phyloP scores from a whole-genome alignment of 2,797 vertebrate species.

The Brachyalestes nurse region DNA sequence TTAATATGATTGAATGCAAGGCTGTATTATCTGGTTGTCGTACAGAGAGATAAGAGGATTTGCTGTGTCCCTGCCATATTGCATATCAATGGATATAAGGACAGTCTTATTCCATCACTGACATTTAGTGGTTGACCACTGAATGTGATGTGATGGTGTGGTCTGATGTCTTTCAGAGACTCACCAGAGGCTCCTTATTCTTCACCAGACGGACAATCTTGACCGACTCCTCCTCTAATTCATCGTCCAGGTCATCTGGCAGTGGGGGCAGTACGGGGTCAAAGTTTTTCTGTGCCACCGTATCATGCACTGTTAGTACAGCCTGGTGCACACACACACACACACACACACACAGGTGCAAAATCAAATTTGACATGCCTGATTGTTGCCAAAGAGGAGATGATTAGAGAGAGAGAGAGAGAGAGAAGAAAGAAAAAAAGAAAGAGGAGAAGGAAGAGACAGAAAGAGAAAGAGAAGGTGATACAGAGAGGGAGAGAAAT shows the following conservation, averaged over 20 bases:
- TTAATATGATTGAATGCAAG: neutral
- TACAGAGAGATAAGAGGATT: neutral
- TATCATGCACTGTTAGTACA: constrained; percentile 91
- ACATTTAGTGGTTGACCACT: neutral
- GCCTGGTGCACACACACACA: constrained; percentile 73
- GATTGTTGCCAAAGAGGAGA: constrained; percentile 22
- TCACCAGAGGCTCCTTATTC: constrained; percentile 93
- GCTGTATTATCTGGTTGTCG: neutral
- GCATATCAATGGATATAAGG: neutral
- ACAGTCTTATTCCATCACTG: constrained; percentile 2
- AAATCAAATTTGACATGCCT: neutral
- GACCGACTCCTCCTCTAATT: constrained; percentile 92
- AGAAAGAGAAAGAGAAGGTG: neutral
- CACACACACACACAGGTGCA: constrained; percentile 13
- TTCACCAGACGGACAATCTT: constrained; percentile 95
- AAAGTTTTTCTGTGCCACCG: constrained; percentile 94
- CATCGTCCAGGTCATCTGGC: constrained; percentile 86
- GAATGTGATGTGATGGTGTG: neutral
- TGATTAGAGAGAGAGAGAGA: constrained; percentile 8
- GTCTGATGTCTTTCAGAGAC: constrained; percentile 40
- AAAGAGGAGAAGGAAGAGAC: neutral
- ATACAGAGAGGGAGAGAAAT: neutral
- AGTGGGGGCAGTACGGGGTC: constrained; percentile 91
- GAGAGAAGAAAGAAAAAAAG: neutral
- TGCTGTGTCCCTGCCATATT: neutral